Base-by-base conservation (phyloP, 1,140 invertebrate species). In the Drosophila kikkawai region DNA sequence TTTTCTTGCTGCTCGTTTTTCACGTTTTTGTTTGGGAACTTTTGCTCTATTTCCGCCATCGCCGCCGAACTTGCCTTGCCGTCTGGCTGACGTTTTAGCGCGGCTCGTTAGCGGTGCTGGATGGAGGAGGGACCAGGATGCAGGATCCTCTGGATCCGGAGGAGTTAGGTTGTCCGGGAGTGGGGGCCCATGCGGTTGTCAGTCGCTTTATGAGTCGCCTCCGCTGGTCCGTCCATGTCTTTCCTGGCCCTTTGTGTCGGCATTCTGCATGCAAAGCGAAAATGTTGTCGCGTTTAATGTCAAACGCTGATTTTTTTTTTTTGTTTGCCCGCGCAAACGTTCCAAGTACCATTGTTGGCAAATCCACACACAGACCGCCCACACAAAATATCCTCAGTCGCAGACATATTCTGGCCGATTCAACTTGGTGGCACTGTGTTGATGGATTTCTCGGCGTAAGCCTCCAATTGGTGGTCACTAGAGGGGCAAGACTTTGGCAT, bases 201-300 rank as follows among this genome's bases (percentile, higher is more conserved):
- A 84, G 80, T 66, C 78, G 84, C 80, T 84, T 80, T 80, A 87
- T 88, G 84, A 82, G 77, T 79, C 47, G 65, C 42, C 65, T 42
- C 64, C 48, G 36, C 50, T 73, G 61, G 67, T 26, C 22, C 47
- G 47, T 50, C 47, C 47, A 50, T 9, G 32, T 55, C 12, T 36
- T 55, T 22, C 34, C 53, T 39, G 63, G 79, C 65, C 77, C 84
- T 78, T 88, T 88, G 84, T 87, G 77, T 75, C 55, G 80, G 65
- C 80, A 87, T 88, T 87, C 82, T 61, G 73, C 84, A 87, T 80
- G 80, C 77, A 80, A 82, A 87, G 77, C 77, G 77, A 87, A 84
- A 87, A 88, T 88, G 77, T 88, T 88, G 80, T 83, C 84, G 77
- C 84, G 84, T 87, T 88, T 87, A 87, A 87, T 88, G 84, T 87